A percentile compares a stretch with the other conserved stretches of the same genome.
phyloP scores from a whole-genome alignment of 2,797 vertebrate species.

The Peromyscus melanophrys region DNA sequence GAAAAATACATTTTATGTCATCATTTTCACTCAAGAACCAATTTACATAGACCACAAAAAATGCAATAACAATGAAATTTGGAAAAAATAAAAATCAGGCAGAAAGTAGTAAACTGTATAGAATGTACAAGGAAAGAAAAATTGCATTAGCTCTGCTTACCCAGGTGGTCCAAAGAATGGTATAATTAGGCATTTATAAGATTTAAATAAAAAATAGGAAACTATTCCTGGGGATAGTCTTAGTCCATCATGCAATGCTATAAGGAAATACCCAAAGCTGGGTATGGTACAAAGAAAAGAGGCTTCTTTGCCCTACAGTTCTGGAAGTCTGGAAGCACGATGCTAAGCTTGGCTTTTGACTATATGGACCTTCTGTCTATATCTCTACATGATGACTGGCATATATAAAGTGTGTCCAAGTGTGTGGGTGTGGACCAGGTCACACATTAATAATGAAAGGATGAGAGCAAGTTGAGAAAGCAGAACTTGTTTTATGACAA shows the following conservation, averaged over 20 bases:
- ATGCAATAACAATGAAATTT: slow-evolving; percentile 8
- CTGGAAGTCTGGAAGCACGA: neutral
- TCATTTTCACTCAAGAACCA: neutral
- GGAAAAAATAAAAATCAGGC: slow-evolving; percentile 4
- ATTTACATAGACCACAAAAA: neutral
- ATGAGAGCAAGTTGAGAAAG: neutral
- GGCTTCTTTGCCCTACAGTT: neutral
- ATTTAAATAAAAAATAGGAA: neutral
- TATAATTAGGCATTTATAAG: neutral
- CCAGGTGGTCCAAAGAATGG: neutral
- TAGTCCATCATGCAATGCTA: neutral
- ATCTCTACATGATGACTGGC: neutral
- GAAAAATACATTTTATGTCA: neutral
- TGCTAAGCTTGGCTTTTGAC: neutral
- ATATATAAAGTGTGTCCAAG: neutral
- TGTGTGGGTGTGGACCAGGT: neutral
- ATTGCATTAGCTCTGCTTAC: neutral
- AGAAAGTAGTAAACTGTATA: neutral
- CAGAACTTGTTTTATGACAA: neutral
- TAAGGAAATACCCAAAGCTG: neutral
- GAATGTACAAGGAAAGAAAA: neutral
- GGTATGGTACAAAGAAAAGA: neutral
- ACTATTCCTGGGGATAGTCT: neutral
- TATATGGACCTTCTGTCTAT: neutral
- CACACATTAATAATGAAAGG: neutral